Conservation (phyloP, 2,113 vertebrate genomes). For the Larimichthys crocea region DNA sequence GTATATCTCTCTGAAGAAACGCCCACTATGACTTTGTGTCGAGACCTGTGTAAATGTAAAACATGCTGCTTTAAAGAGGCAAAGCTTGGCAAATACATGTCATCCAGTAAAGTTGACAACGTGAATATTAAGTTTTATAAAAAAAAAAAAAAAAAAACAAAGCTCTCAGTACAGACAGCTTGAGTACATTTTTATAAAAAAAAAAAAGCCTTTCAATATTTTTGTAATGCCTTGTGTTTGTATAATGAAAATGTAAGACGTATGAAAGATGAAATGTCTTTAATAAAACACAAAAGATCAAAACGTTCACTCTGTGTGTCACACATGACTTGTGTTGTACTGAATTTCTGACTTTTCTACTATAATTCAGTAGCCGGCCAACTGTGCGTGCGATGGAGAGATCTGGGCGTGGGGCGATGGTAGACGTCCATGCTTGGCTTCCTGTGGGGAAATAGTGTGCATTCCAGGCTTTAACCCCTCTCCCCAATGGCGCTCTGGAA, state of each 20-base stretch:
- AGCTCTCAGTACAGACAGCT: slow-evolving; percentile 56
- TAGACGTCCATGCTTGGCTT: slow-evolving; percentile 70
- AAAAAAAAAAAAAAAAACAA: slow-evolving; percentile 47
- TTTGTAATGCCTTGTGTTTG: slow-evolving; percentile 72
- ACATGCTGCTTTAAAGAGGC: slow-evolving; percentile 71
- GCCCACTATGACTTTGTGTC: slow-evolving; percentile 69
- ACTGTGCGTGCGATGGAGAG: slow-evolving; percentile 57
- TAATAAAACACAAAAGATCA: slow-evolving; percentile 64
- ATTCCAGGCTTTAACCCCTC: slow-evolving; percentile 78
- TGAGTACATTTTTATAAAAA: slow-evolving; percentile 39
- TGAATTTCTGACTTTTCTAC: background rate
- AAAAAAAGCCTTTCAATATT: slow-evolving; percentile 53
- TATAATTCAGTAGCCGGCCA: slow-evolving; percentile 9
- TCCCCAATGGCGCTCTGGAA: slow-evolving; percentile 69
- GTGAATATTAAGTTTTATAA: slow-evolving; percentile 56
- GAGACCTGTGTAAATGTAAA: slow-evolving; percentile 76
- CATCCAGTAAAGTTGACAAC: slow-evolving; percentile 44
- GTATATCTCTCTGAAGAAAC: slow-evolving; percentile 31
- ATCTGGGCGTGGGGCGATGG: slow-evolving; percentile 72
- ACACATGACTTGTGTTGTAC: background rate
- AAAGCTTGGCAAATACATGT: slow-evolving; percentile 35
- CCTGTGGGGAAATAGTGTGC: slow-evolving; percentile 81
- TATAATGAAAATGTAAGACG: slow-evolving; percentile 56
- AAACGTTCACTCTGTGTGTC: background rate
- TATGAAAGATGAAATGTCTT: slow-evolving; percentile 62